A percentile compares a stretch with the other conserved stretches of the same genome.
These are phyloP conservation scores for Nephrocerus scutellatus DNA, from an alignment of 2,888 invertebrate species.

Conservation along the genomic window DNA sequence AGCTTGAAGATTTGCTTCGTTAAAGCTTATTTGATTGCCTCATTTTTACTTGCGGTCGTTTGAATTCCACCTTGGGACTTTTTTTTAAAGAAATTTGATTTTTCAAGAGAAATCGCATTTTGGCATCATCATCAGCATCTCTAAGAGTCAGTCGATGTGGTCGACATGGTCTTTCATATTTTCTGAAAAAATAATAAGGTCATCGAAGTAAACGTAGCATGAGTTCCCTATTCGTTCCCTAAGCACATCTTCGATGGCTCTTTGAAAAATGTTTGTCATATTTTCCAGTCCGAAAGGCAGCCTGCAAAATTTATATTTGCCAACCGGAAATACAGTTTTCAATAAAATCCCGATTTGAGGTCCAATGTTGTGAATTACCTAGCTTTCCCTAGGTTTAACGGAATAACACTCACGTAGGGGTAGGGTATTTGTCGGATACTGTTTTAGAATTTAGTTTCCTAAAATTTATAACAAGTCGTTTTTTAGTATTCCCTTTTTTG, in stretches of 20 bases:
- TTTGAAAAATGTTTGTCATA: slow-evolving; percentile 6
- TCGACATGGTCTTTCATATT: slow-evolving; percentile 3
- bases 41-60: too few relatives aligned
- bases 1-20: too few relatives aligned
- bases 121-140: not conserved
- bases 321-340: slow-evolving; percentile 1
- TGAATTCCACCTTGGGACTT: too few relatives aligned
- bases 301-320: slow-evolving; percentile 8
- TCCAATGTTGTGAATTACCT: too few relatives aligned
- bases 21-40: too few relatives aligned
- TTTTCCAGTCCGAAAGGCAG: too few relatives aligned
- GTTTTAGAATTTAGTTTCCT: not conserved
- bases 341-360: slow-evolving; percentile 3
- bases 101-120: not conserved
- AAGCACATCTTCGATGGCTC: slow-evolving; percentile 3
- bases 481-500: too few relatives aligned
- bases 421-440: not conserved
- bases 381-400: too few relatives aligned
- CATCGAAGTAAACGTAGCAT: slow-evolving; percentile 7
- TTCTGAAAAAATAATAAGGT: slow-evolving; percentile 6
- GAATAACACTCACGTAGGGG: too few relatives aligned
- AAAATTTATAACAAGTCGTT: not conserved
- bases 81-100: too few relatives aligned
- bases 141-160: not conserved
- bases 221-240: slow-evolving; percentile 2